Evolutionary conservation across 2,113 vertebrate species (phyloP).

Genomic region (Lamprologus lemairii): DNA sequence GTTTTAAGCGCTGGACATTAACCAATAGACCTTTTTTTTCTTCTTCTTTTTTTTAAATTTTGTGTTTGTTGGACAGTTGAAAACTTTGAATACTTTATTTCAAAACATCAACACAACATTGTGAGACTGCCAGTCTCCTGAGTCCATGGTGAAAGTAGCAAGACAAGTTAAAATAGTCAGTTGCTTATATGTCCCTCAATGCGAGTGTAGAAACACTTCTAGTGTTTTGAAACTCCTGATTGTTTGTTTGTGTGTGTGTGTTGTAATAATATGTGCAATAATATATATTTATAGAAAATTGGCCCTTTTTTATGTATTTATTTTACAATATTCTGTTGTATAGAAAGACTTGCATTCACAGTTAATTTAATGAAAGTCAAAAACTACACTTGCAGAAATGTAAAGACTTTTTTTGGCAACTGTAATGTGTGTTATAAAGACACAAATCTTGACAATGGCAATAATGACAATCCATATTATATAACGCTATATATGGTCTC

Average conservation of each 20-base stretch:
- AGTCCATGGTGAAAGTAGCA: not conserved
- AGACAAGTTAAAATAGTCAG: not conserved
- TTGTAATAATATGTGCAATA: not conserved
- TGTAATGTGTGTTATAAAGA: not conserved
- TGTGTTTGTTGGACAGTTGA: not conserved
- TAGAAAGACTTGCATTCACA: accelerated
- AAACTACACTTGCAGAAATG: not conserved
- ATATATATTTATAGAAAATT: not conserved
- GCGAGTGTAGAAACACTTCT: not conserved
- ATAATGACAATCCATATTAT: not conserved
- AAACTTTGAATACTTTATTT: not conserved
- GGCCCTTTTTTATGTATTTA: not conserved
- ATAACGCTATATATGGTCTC: accelerated
- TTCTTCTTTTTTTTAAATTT: not conserved
- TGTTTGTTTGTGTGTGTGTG: not conserved
- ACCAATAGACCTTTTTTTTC: not conserved
- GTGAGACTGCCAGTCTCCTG: not conserved
- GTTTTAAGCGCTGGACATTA: not conserved
- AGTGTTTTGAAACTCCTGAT: not conserved
- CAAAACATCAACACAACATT: not conserved
- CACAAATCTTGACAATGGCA: not conserved
- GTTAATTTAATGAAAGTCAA: not conserved
- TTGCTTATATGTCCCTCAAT: not conserved
- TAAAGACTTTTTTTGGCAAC: accelerated
- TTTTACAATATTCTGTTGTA: not conserved